A percentile compares a stretch with the other conserved stretches of the same genome.
phyloP scores from a whole-genome alignment of 2,888 invertebrate genomes.

The Andrena camellia region DNA sequence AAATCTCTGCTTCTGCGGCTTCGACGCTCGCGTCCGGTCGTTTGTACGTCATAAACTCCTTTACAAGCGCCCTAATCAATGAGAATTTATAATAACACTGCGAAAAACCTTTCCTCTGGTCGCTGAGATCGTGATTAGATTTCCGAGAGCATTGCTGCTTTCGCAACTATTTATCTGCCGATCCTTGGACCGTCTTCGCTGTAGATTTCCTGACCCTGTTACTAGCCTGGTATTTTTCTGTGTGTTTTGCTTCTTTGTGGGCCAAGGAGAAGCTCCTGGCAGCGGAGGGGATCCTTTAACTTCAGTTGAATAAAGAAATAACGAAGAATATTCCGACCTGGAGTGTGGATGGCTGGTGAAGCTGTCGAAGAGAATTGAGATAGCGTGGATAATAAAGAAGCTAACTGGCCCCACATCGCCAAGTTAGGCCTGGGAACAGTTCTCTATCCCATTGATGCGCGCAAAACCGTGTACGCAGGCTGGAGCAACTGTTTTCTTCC shows the following conservation, averaged over 20 bases:
- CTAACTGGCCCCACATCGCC: neutral
- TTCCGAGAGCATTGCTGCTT: neutral
- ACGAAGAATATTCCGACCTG: too few species aligned
- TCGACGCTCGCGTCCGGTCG: slow-evolving; percentile 33
- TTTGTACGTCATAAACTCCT: slow-evolving; percentile 45
- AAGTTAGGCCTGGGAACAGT: slow-evolving; percentile 31
- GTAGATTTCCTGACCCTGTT: too few species aligned
- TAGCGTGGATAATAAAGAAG: neutral
- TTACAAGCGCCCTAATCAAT: slow-evolving; percentile 44
- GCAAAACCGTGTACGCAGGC: neutral
- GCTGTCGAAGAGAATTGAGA: too few species aligned
- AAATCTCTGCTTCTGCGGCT: slow-evolving; percentile 31
- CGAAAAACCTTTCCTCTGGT: slow-evolving; percentile 7
- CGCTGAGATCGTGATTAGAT: neutral
- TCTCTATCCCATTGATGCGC: neutral
- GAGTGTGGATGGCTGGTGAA: too few species aligned
- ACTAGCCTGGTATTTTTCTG: too few species aligned
- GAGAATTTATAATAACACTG: slow-evolving; percentile 35
- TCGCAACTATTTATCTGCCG: neutral
- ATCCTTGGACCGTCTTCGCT: neutral
- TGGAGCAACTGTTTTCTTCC: slow-evolving; percentile 33
- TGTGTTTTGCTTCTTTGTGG: too few species aligned
- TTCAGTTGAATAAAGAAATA: too few species aligned
- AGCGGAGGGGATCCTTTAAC: too few species aligned
- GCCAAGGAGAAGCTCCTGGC: too few species aligned